These are phyloP conservation scores for Salvelinus alpinus DNA, from an alignment of 2,113 vertebrate species.

Conservation along the genomic window DNA sequence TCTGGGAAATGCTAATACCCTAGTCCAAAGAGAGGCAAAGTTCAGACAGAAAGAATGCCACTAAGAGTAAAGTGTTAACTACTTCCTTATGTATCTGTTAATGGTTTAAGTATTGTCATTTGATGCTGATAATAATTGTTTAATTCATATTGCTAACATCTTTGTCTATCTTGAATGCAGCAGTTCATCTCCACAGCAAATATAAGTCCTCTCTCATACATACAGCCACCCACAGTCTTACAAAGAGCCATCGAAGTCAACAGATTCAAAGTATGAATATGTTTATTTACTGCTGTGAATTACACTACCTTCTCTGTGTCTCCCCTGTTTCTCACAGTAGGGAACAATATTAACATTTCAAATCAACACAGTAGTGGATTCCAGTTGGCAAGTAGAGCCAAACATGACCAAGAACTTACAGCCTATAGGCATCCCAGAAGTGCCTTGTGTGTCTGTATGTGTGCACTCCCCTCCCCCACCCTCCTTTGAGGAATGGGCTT, in stretches of 20 bases:
- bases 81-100: background rate
- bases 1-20: background rate
- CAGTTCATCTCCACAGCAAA: background rate
- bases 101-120: background rate
- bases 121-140: background rate
- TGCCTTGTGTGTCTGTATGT: background rate
- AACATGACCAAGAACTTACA: background rate
- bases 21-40: background rate
- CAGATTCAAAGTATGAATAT: background rate
- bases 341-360: background rate
- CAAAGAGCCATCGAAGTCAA: no score
- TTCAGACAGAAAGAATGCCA: background rate
- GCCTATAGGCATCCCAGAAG: background rate
- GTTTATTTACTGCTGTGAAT: background rate
- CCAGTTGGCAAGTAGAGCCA: slow-evolving; percentile 1
- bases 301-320: background rate
- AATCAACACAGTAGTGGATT: background rate
- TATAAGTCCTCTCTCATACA: no score
- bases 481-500: slow-evolving; percentile 7
- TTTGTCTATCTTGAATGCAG: background rate
- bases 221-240: no score
- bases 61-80: background rate
- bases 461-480: background rate
- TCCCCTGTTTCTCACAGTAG: no score
- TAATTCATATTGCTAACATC: background rate